A percentile compares a stretch with the other conserved stretches of the same genome.
These are phyloP conservation scores for Apogon hyalosoma DNA, from an alignment of 2,797 vertebrate species.

Conservation along the genomic window DNA sequence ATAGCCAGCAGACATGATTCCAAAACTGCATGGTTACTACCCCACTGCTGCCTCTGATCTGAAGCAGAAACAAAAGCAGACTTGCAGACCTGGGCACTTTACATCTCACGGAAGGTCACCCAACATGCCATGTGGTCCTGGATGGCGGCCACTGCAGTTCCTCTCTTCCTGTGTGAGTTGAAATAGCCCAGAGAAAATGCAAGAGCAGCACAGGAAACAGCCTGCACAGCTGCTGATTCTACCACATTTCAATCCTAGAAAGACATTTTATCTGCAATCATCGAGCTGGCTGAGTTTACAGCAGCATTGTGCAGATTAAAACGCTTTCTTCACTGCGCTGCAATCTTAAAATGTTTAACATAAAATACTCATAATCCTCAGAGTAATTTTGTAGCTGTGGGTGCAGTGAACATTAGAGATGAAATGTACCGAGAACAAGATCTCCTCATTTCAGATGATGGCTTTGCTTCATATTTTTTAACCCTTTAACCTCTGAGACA, in stretches of 20 bases:
- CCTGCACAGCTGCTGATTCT: constrained; percentile 32
- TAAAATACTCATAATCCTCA: not conserved
- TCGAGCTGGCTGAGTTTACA: constrained; percentile 8
- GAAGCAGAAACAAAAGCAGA: constrained; percentile 43
- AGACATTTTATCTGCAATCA: constrained; percentile 1
- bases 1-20: constrained; percentile 26
- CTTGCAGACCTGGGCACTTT: constrained; percentile 44
- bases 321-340: not conserved
- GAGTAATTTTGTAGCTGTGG: constrained; percentile 1
- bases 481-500: too few species aligned
- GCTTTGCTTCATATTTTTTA: constrained; percentile 11
- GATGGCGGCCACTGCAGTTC: constrained; percentile 4
- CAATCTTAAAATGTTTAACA: not conserved
- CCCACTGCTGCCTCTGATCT: constrained; percentile 11
- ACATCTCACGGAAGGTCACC: constrained; percentile 39
- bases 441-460: not conserved
- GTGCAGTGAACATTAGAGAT: not conserved
- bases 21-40: constrained; percentile 21
- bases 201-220: constrained; percentile 26
- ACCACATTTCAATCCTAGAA: constrained; percentile 11
- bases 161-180: constrained; percentile 20
- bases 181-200: constrained; percentile 13
- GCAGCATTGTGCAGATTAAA: not conserved
- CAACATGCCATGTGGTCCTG: constrained; percentile 40
- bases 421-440: constrained; percentile 1